Base-by-base conservation (phyloP, 2,888 invertebrate genomes). In the Mesoligia furuncula region DNA sequence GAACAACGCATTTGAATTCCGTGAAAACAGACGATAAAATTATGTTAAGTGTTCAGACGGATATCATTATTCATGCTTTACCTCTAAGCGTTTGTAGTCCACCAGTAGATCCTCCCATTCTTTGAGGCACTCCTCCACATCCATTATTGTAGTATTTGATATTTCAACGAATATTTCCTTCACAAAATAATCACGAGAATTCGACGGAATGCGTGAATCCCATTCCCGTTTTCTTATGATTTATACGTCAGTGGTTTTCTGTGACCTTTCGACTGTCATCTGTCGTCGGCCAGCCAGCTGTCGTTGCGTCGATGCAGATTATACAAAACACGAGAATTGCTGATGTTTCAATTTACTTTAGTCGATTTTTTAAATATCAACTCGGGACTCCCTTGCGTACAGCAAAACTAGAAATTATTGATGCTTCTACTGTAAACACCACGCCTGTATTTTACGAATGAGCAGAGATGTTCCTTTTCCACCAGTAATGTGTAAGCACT, bases 31-130 rank as follows among this genome's bases (percentile, higher is more conserved):
- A 77, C 77, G 75, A 74, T 77, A 73, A 80, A 85, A 78, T 72
- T 73, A 74, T 72, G 72, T 13, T 75, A 62, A 20, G 69, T 70
- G 81, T 79, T 79, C 79, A 82, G 75, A 74, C 64, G 69, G 76
- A 72, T 74, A 64, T 75, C 61, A 70, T 62, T n/a, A 54, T 24
- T 64, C 45, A 69, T 65, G 68, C 20, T 84, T 94, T 97, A 99
- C 99, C 98, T 99, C 98, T 83, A 99, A 97, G 83, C 98, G 97
- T 93, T 98, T 98, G 93, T 98, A 99, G 93, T 99, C 99, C 66
- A 97, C 97, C 77, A 97, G 95, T 86, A 99, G 96, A 92, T 99
- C 99, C 85, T 98, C 97, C 98, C 98, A 98, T 92, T 99, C 98
- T 92, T 98, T 97, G 69, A 97, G 83, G 93, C 97, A 97, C 89